Conservation (phyloP, 2,113 vertebrate species). For the Stigmatopora argus region DNA sequence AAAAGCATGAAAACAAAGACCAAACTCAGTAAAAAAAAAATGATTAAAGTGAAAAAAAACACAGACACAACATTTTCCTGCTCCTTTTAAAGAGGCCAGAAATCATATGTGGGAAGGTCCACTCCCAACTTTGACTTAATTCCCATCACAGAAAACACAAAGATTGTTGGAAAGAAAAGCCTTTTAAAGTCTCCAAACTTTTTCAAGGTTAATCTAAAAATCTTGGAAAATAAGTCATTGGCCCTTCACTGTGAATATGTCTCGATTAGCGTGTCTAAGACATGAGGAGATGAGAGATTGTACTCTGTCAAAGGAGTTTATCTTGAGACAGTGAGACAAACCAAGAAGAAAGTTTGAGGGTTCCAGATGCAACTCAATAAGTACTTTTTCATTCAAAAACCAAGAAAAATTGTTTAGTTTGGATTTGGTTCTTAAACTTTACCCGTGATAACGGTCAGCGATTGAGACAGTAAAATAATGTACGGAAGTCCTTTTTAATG, state of each 20-base stretch:
- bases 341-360: constrained; percentile 2
- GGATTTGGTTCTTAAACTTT: neutral
- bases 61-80: constrained; percentile 8
- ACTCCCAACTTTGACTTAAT: constrained; percentile 29
- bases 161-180: constrained; percentile 42
- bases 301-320: constrained; percentile 64
- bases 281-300: constrained; percentile 58
- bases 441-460: neutral
- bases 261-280: constrained; percentile 67
- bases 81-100: constrained; percentile 14
- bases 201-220: constrained; percentile 57
- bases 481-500: neutral
- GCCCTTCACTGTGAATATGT: constrained; percentile 49
- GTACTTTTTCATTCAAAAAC: constrained; percentile 1
- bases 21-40: constrained; percentile 23
- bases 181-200: constrained; percentile 47
- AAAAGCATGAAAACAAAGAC: constrained; percentile 3
- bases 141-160: constrained; percentile 33
- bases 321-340: constrained; percentile 23
- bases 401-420: neutral
- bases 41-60: constrained; percentile 12
- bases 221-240: constrained; percentile 49
- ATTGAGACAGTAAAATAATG: neutral
- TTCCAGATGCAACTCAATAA: neutral
- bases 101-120: constrained; percentile 20